phyloP scores from a whole-genome alignment of 2,888 invertebrate species.

The Endotricha flammealis region DNA sequence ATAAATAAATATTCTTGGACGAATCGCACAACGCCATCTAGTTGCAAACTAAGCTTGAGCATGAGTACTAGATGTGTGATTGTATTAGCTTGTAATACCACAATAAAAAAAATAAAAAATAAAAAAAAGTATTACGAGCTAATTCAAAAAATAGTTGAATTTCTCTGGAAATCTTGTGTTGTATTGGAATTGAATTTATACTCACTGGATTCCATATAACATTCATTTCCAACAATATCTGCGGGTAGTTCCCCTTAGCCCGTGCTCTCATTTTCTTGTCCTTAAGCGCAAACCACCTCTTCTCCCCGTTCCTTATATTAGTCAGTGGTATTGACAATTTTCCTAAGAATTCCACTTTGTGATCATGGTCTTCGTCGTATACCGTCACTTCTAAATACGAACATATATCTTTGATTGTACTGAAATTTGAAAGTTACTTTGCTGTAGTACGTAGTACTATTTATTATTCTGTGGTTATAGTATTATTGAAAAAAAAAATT shows the following conservation, averaged over 20 bases:
- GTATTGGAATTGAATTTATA: too few species aligned
- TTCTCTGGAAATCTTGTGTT: too few species aligned
- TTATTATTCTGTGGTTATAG: too few species aligned
- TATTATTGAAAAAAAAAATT: too few species aligned
- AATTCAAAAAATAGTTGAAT: not conserved
- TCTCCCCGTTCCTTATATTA: constrained; percentile 91
- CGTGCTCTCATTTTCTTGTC: constrained; percentile 94
- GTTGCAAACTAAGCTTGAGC: too few species aligned
- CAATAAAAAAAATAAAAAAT: too few species aligned
- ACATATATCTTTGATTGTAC: constrained; percentile 97
- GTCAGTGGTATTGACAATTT: constrained; percentile 93
- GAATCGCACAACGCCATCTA: too few species aligned
- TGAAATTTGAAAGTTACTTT: constrained; percentile 44
- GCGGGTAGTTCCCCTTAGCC: constrained; percentile 95
- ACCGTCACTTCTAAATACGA: constrained; percentile 96
- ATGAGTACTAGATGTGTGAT: too few species aligned
- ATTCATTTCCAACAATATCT: constrained; percentile 92
- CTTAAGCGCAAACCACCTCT: constrained; percentile 97
- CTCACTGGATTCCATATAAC: constrained; percentile 94
- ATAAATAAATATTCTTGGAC: too few species aligned
- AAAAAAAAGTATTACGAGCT: too few species aligned
- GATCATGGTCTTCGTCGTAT: constrained; percentile 98
- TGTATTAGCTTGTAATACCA: too few species aligned
- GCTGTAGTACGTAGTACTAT: too few species aligned
- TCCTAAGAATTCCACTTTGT: constrained; percentile 98